Conservation (phyloP, 1,140 invertebrate genomes). For the Lycorma delicatula region DNA sequence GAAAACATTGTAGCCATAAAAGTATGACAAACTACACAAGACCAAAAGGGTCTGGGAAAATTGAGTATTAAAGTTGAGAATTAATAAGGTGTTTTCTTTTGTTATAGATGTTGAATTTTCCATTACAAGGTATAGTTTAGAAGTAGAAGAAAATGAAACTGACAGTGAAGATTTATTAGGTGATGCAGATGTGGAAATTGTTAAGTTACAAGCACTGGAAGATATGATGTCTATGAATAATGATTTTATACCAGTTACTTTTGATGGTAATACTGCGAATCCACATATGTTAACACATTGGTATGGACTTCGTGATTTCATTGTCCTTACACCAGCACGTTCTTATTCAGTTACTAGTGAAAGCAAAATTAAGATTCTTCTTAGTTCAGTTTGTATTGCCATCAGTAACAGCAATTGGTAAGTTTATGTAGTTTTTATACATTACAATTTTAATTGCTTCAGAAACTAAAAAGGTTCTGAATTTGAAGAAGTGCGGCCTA, state of each 20-base stretch:
- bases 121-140: conserved; percentile 40
- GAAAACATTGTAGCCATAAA: no score
- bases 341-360: conserved; percentile 57
- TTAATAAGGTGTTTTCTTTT: no score
- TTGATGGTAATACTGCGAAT: conserved; percentile 44
- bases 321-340: conserved; percentile 59
- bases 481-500: no score
- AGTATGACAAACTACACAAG: no score
- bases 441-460: no score
- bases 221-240: conserved; percentile 55
- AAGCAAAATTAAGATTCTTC: conserved; percentile 70
- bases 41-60: no score
- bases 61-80: no score
- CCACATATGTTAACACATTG: conserved; percentile 51
- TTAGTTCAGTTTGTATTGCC: conserved; percentile 78
- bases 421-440: no score
- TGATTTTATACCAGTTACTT: conserved; percentile 51
- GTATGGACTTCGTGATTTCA: conserved; percentile 77
- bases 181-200: conserved; percentile 25
- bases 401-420: conserved; percentile 70
- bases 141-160: conserved; percentile 26
- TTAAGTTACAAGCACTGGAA: conserved; percentile 40
- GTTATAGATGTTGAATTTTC: conserved; percentile 52
- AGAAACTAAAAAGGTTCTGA: no score
- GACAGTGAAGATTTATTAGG: conserved; percentile 24